Evolutionary conservation across 2,888 invertebrate species (phyloP).

Genomic region (Pediacus dermestoides): DNA sequence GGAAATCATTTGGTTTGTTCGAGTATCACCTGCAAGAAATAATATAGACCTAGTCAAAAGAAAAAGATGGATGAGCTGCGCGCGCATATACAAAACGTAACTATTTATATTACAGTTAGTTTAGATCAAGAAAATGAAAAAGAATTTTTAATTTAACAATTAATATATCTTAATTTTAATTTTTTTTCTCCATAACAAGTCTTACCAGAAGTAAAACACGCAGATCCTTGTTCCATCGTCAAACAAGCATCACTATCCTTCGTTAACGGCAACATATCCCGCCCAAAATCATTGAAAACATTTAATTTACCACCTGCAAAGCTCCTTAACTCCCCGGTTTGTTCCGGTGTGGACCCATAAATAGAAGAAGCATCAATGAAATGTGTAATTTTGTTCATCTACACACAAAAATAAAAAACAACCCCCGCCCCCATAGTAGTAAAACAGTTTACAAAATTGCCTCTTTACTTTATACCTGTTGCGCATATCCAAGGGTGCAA

Average conservation of each 20-base stretch:
- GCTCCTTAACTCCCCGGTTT: slow-evolving; percentile 56
- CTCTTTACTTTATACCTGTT: slow-evolving; percentile 56
- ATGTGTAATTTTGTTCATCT: slow-evolving; percentile 76
- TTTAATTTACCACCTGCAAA: slow-evolving; percentile 61
- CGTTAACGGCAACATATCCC: slow-evolving; percentile 63
- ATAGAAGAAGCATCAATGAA: slow-evolving; percentile 70
- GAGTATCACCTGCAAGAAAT: slow-evolving; percentile 61
- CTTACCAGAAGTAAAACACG: slow-evolving; percentile 67
- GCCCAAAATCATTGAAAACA: slow-evolving; percentile 63
- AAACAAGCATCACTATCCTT: slow-evolving; percentile 63
- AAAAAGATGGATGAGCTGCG: too few relatives aligned
- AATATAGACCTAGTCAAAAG: neutral
- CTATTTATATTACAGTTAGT: too few relatives aligned
- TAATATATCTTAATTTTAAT: too few relatives aligned
- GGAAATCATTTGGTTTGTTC: slow-evolving; percentile 75
- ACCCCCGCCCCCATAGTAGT: too few relatives aligned
- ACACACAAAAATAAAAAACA: slow-evolving; percentile 22
- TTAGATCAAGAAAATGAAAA: too few relatives aligned
- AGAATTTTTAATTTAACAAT: too few relatives aligned
- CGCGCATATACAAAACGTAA: too few relatives aligned
- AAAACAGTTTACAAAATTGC: too few relatives aligned
- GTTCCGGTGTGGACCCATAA: slow-evolving; percentile 65
- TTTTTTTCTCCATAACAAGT: too few relatives aligned
- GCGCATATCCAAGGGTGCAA: slow-evolving; percentile 67
- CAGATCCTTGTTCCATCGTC: slow-evolving; percentile 56